Base-by-base conservation (phyloP, 2,797 vertebrate genomes). In the Uromys caudimaculatus region DNA sequence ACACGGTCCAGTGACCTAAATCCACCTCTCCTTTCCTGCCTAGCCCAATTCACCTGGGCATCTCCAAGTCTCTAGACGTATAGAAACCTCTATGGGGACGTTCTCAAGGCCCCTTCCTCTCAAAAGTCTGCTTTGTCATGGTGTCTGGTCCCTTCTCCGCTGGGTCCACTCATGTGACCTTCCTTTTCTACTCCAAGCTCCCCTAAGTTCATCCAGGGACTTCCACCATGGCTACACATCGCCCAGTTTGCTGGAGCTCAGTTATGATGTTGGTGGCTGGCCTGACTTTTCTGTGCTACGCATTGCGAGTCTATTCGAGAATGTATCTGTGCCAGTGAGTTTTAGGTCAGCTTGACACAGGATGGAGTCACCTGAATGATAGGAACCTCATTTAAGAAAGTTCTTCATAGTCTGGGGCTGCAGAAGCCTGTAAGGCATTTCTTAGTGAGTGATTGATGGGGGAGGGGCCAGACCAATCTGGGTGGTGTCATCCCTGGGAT, bases 141-240 rank as follows among this genome's bases (percentile, higher is more conserved):
- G 5, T 0, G 21, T 41, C 67, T 9, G 19, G 3, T 16, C 69
- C 71, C 41, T 11, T 47, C 29, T 67, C 73, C 52, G 16, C 10
- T 3, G 16, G 67, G 44, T 13, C 64, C 9, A 11, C 4, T 21
- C 54, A 29, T 17, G 35, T 27, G 2, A 21, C 56, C 19, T 71
- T 47, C n/a, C 67, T 17, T 27, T 3, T 10, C 62, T 9, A 12
- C n/a, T 35, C 5, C 62, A 3, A 35, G 32, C n/a, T 50, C 85
- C 5, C 52, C 9, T 3, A 14, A 2, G 14, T 16, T 32, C 4
- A 0, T 27, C 58, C 32, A 0, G 47, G 73, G 86, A 19, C 44
- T 0, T 0, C 23, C 3, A 4, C 8, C 54, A 35, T 2, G 27
- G 83, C n/a, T 38, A 16, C n/a, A 1, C 0, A 0, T 4, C 35